These are phyloP conservation scores for Parazoanthus atlanticus DNA, from an alignment of 92 coral and sea anemone species.

Conservation along the genomic window DNA sequence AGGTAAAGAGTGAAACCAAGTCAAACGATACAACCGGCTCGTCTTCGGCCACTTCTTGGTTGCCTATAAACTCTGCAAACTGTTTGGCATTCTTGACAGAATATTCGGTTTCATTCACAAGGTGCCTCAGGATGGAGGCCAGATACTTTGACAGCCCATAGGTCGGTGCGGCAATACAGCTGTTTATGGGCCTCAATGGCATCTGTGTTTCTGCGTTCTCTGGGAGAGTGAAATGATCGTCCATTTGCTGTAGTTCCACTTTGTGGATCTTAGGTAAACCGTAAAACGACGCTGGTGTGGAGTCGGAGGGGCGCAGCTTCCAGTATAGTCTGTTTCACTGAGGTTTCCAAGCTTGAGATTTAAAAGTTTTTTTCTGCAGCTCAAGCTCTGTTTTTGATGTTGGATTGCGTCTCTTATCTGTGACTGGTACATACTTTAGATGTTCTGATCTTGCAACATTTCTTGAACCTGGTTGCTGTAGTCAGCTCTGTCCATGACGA, in stretches of 20 bases:
- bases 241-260: neutral
- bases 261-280: constrained; percentile 33
- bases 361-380: neutral
- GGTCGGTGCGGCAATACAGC: constrained; percentile 16
- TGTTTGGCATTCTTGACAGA: neutral
- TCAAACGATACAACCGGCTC: constrained; percentile 21
- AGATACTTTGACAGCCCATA: constrained; percentile 12
- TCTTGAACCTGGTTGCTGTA: constrained; percentile 9
- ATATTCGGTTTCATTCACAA: neutral
- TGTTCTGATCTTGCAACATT: constrained; percentile 15
- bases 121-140: neutral
- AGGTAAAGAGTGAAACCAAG: neutral
- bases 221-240: neutral
- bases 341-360: neutral
- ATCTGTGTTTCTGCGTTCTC: neutral
- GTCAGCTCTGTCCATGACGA: constrained; percentile 12
- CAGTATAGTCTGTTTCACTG: neutral
- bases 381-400: constrained; percentile 13
- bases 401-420: constrained; percentile 21
- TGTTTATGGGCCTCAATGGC: neutral
- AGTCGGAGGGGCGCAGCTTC: constrained; percentile 20
- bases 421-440: neutral
- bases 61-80: neutral
- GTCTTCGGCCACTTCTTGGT: neutral
- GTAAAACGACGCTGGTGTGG: constrained; percentile 20